A percentile compares a stretch with the other conserved stretches of the same genome.
phyloP scores from a whole-genome alignment of 1,140 invertebrate species.

The Drusus annulatus region DNA sequence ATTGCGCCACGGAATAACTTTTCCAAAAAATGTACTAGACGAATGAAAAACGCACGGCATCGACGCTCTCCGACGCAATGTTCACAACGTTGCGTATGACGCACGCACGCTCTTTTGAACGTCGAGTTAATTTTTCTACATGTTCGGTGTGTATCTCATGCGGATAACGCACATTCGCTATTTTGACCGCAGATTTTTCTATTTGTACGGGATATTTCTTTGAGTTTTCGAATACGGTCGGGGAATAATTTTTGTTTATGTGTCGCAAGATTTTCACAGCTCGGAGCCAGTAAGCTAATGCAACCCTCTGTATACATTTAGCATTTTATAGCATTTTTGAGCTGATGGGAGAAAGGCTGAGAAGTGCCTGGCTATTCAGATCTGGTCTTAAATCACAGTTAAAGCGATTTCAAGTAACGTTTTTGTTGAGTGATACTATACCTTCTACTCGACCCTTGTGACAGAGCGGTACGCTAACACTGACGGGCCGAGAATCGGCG shows the following conservation, averaged over 20 bases:
- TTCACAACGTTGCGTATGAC: neutral
- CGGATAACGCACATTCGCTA: neutral
- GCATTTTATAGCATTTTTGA: too few species aligned
- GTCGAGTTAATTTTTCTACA: neutral
- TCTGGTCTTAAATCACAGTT: too few species aligned
- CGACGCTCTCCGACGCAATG: neutral
- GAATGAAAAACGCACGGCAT: neutral
- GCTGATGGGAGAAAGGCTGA: too few species aligned
- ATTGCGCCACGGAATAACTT: neutral
- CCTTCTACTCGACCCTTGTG: too few species aligned
- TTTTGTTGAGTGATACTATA: too few species aligned
- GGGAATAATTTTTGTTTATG: neutral
- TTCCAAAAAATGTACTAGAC: constrained; percentile 8
- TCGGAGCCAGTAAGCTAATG: too few species aligned
- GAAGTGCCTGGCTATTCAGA: too few species aligned
- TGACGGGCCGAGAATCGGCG: neutral
- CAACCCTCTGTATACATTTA: too few species aligned
- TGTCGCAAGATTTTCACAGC: too few species aligned
- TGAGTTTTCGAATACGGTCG: neutral
- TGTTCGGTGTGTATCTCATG: neutral
- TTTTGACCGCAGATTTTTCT: neutral
- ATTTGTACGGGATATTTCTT: neutral
- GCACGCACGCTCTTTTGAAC: neutral
- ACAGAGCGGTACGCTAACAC: too few species aligned
- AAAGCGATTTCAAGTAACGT: too few species aligned